Evolutionary conservation across 2,797 vertebrate genomes (phyloP).

Genomic region (Parotocinclus haroldoi): DNA sequence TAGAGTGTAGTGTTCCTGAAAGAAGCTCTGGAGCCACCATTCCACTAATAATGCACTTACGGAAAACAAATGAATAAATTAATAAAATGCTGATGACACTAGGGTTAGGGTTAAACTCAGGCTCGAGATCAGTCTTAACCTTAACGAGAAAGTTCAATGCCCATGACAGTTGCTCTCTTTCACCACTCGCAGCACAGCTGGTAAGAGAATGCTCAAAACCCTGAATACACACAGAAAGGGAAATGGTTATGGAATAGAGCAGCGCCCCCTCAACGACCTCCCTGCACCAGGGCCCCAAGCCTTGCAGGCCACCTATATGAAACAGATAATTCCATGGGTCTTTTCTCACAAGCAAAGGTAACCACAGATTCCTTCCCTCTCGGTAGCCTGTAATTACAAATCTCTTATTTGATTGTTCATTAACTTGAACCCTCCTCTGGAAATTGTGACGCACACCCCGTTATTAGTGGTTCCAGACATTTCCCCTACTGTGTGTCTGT

Average conservation of each 20-base stretch:
- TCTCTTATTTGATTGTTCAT: slow-evolving; percentile 65
- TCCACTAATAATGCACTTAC: too few relatives aligned
- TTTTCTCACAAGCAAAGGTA: slow-evolving; percentile 36
- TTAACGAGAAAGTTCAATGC: slow-evolving; percentile 21
- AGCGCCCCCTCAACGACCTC: neutral
- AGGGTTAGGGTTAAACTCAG: slow-evolving; percentile 6
- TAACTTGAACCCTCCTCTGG: slow-evolving; percentile 59
- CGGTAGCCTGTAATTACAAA: slow-evolving; percentile 52
- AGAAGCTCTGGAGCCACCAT: slow-evolving; percentile 23
- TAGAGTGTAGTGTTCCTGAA: slow-evolving; percentile 5
- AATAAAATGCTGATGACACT: slow-evolving; percentile 26
- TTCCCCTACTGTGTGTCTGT: slow-evolving; percentile 40
- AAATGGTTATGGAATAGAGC: slow-evolving; percentile 23
- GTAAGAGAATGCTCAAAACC: slow-evolving; percentile 7
- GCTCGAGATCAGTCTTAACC: slow-evolving; percentile 25
- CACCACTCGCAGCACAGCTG: slow-evolving; percentile 8
- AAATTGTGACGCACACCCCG: slow-evolving; percentile 54
- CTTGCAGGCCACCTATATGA: slow-evolving; percentile 25
- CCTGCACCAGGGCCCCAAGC: slow-evolving; percentile 31
- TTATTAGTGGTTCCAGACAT: slow-evolving; percentile 56
- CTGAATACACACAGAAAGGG: slow-evolving; percentile 5
- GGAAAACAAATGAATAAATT: too few relatives aligned
- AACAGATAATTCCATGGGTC: slow-evolving; percentile 29
- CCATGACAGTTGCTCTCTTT: slow-evolving; percentile 6
- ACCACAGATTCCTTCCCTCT: slow-evolving; percentile 43